These are phyloP conservation scores for zebrafish (Danio rerio) DNA, from an alignment of 2,113 vertebrate species.

Conservation along the genomic window DNA sequence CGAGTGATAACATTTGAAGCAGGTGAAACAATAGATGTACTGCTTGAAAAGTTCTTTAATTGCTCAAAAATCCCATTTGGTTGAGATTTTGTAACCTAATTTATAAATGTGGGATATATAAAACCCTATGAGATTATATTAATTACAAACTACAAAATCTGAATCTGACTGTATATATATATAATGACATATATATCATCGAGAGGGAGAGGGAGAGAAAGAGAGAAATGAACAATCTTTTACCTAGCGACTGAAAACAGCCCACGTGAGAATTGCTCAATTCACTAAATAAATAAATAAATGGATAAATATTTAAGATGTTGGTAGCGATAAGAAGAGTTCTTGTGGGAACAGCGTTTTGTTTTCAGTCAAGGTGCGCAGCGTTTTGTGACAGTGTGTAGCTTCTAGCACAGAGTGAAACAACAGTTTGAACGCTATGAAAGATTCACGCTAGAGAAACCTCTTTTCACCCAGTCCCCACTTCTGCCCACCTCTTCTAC, in stretches of 20 bases:
- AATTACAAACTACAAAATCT: too few species aligned
- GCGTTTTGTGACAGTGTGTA: neutral
- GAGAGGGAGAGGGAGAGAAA: too few species aligned
- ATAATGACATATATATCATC: too few species aligned
- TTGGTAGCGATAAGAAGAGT: neutral
- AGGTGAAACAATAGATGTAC: neutral
- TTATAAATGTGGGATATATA: neutral
- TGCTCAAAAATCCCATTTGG: neutral
- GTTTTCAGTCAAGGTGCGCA: neutral
- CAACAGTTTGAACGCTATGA: conserved; percentile 1
- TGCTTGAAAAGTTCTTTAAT: neutral
- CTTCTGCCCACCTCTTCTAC: neutral
- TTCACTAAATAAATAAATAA: conserved; percentile 4
- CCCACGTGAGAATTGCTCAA: neutral
- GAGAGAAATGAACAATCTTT: too few species aligned
- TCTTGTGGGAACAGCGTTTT: neutral
- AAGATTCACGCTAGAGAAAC: conserved; percentile 21
- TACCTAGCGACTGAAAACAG: neutral
- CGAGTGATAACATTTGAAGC: too few species aligned
- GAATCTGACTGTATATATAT: too few species aligned
- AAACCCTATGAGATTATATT: too few species aligned
- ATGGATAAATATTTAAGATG: conserved; percentile 2
- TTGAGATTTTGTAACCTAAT: neutral
- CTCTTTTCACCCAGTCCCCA: neutral
- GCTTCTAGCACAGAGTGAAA: conserved; percentile 3